Evolutionary conservation across 2,888 invertebrate genomes (phyloP).

Genomic region (Tipula helvola): DNA sequence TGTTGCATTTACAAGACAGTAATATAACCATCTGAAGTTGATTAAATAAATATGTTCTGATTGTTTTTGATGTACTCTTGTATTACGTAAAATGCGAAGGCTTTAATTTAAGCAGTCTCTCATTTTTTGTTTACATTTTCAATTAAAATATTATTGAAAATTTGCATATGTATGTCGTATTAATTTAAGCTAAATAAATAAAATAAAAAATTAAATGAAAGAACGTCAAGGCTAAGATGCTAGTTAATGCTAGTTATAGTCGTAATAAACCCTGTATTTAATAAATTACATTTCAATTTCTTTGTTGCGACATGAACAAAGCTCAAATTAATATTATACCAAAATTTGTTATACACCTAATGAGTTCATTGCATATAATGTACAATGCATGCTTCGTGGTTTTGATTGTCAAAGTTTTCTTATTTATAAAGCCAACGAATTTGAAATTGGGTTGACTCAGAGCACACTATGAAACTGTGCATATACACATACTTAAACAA

Average conservation of each 20-base stretch:
- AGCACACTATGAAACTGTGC: neutral
- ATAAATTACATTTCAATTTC: too few relatives aligned
- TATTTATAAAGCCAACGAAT: neutral
- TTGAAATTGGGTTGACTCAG: neutral
- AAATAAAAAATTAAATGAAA: neutral
- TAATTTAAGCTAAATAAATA: neutral
- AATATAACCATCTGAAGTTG: too few relatives aligned
- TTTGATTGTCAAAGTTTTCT: neutral
- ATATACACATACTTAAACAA: neutral
- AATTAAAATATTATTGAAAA: neutral
- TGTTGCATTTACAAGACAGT: too few relatives aligned
- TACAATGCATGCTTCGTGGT: neutral
- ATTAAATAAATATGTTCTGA: too few relatives aligned
- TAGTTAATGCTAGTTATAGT: neutral
- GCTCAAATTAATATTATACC: too few relatives aligned
- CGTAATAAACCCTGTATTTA: too few relatives aligned
- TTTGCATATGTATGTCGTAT: neutral
- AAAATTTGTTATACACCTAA: neutral
- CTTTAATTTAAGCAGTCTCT: too few relatives aligned
- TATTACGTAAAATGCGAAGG: too few relatives aligned
- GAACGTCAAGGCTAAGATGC: neutral
- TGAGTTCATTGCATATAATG: neutral
- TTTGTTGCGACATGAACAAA: neutral
- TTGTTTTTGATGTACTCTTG: too few relatives aligned
- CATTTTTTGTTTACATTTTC: neutral